Conservation (phyloP, 2,888 invertebrate genomes). For the Kuschelorhynchus macadamiae region DNA sequence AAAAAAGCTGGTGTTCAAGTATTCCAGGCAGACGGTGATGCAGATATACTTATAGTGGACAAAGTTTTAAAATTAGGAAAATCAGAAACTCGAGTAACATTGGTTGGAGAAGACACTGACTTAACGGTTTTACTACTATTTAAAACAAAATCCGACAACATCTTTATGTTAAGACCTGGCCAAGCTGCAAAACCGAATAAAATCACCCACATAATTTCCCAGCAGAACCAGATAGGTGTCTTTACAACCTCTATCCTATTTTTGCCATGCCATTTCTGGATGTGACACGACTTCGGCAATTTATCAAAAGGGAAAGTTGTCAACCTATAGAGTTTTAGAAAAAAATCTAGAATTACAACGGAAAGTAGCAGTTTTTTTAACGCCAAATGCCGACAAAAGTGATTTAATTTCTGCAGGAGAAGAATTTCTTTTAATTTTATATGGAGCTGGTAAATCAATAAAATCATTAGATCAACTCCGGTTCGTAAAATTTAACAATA, state of each 20-base stretch:
- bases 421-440: background rate
- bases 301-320: background rate
- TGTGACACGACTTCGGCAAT: background rate
- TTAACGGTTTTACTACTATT: background rate
- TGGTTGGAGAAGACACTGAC: background rate
- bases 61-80: background rate
- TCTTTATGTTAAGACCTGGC: constrained; percentile 1
- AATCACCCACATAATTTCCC: background rate
- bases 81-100: background rate
- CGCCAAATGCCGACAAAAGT: background rate
- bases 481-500: background rate
- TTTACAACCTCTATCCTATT: background rate
- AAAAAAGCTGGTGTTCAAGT: constrained; percentile 2
- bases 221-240: background rate
- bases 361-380: background rate
- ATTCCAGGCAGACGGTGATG: constrained; percentile 5
- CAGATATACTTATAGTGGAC: constrained; percentile 1
- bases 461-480: background rate
- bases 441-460: constrained; percentile 1
- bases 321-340: background rate
- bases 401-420: background rate
- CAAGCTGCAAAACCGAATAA: background rate
- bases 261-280: background rate
- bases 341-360: background rate
- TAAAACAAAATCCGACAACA: background rate